Conservation (phyloP, 2,888 invertebrate species). For the Molanna angustata region DNA sequence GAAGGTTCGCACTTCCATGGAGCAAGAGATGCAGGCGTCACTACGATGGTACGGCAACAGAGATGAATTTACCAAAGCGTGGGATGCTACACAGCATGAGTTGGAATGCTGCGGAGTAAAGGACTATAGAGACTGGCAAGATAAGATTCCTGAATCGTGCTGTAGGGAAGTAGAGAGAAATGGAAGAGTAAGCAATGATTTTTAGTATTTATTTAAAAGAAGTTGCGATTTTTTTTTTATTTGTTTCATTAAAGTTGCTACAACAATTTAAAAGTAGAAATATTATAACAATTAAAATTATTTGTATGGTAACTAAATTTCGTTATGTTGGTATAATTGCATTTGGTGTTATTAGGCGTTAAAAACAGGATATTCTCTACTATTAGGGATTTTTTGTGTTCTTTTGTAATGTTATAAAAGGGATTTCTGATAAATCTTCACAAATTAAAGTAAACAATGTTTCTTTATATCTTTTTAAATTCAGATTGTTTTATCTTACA, state of each 20-base stretch:
- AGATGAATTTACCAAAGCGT: slow-evolving; percentile 71
- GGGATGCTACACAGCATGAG: slow-evolving; percentile 85
- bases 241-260: neutral
- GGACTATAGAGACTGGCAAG: slow-evolving; percentile 73
- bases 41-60: slow-evolving; percentile 70
- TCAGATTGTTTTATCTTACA: no score
- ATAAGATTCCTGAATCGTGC: slow-evolving; percentile 71
- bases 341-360: no score
- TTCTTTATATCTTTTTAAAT: no score
- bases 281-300: neutral
- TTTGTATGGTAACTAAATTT: neutral
- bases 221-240: neutral
- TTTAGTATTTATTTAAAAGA: no score
- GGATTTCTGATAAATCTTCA: no score
- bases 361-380: no score
- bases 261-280: neutral
- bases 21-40: slow-evolving; percentile 75
- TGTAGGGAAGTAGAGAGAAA: slow-evolving; percentile 63
- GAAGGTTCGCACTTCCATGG: slow-evolving; percentile 72
- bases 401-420: no score
- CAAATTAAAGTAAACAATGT: no score
- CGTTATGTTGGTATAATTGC: no score
- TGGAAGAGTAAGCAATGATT: slow-evolving; percentile 23
- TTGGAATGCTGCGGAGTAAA: slow-evolving; percentile 83
- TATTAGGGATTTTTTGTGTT: no score